Conservation (phyloP, 2,797 vertebrate genomes). For the Neosalanx taihuensis region DNA sequence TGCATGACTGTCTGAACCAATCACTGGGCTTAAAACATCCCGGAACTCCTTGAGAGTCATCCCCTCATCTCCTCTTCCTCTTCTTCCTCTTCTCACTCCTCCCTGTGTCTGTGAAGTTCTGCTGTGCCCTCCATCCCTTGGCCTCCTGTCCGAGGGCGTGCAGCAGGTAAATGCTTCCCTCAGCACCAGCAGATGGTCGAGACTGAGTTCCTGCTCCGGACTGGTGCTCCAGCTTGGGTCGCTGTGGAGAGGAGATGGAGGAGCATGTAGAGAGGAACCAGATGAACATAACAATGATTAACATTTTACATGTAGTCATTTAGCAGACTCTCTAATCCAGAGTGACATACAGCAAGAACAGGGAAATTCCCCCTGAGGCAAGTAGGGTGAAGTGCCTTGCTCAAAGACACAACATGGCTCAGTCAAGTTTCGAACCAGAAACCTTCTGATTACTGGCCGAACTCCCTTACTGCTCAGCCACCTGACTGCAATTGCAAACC, state of each 20-base stretch:
- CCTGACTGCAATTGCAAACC: no score
- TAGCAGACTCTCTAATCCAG: no score
- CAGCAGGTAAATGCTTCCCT: conserved; percentile 47
- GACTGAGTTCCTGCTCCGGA: conserved; percentile 55
- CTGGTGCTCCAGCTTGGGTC: conserved; percentile 40
- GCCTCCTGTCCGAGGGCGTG: conserved; percentile 8
- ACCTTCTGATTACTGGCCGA: no score
- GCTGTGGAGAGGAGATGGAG: conserved; percentile 31
- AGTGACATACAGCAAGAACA: no score
- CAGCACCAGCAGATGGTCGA: conserved; percentile 53
- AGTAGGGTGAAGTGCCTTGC: no score
- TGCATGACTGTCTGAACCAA: conserved; percentile 43
- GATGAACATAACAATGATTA: not conserved
- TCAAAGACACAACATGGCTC: no score
- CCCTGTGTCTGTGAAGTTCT: not conserved
- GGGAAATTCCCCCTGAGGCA: no score
- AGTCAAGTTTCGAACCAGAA: no score
- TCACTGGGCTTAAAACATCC: conserved; percentile 43
- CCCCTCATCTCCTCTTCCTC: conserved; percentile 18
- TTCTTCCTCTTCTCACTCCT: not conserved
- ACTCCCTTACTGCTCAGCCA: no score
- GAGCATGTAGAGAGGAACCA: not conserved
- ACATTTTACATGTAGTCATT: no score
- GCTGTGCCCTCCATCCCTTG: conserved; percentile 5
- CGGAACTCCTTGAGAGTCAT: conserved; percentile 60